Conservation (phyloP, 2,797 vertebrate genomes). For the Sciurus carolinensis region DNA sequence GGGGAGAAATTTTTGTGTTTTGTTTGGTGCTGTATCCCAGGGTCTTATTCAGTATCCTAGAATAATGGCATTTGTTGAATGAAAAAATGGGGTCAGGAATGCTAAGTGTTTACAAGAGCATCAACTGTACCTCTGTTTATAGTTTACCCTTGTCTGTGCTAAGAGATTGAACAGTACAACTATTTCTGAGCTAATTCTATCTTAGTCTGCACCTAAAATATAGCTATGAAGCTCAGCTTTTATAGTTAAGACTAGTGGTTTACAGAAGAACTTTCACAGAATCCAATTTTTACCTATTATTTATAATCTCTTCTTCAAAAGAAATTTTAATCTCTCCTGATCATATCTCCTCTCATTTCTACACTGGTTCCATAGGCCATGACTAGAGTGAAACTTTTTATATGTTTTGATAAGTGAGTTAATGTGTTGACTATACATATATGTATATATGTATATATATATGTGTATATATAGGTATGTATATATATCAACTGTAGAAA, state of each 20-base stretch:
- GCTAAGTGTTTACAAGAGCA: not conserved
- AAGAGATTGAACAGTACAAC: not conserved
- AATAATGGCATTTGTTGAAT: not conserved
- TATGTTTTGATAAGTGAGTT: constrained; percentile 52
- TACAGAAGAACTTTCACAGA: constrained; percentile 17
- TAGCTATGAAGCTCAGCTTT: not conserved
- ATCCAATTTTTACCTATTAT: not conserved
- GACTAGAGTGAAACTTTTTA: not conserved
- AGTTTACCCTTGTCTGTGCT: not conserved
- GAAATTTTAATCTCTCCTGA: not conserved
- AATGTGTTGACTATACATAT: not conserved
- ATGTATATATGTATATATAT: no score
- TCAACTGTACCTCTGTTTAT: not conserved
- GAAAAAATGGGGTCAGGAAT: constrained; percentile 1
- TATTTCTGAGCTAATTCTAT: not conserved
- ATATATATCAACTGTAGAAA: not conserved
- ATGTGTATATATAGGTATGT: no score
- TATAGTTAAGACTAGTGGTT: not conserved
- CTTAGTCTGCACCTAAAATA: not conserved
- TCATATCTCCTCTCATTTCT: not conserved
- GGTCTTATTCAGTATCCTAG: not conserved
- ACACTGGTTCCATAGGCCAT: not conserved
- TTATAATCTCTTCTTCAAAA: not conserved
- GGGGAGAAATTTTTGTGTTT: not conserved
- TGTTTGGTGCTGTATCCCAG: not conserved